A percentile compares a stretch with the other conserved stretches of the same genome.
These are phyloP conservation scores for Platerodrilus igneus DNA, from an alignment of 2,888 invertebrate genomes.

Conservation along the genomic window DNA sequence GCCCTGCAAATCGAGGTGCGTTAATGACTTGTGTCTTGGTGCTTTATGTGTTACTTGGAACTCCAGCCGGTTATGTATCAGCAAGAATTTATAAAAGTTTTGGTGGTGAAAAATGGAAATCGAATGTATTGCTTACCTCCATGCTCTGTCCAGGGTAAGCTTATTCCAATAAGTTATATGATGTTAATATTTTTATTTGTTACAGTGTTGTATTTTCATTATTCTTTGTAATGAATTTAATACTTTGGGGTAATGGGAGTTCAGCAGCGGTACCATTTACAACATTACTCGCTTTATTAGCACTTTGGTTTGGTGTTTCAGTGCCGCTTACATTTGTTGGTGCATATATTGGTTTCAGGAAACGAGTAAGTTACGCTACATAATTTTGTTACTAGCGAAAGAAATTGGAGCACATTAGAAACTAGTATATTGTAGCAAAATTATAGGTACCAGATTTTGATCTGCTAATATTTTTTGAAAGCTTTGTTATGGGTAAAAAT, in stretches of 20 bases:
- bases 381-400: too few species aligned
- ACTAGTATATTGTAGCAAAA: too few species aligned
- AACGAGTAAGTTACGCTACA: conserved; percentile 79
- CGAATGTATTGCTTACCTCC: conserved; percentile 92
- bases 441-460: too few species aligned
- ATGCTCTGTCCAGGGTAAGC: conserved; percentile 94
- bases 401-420: too few species aligned
- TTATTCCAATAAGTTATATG: conserved; percentile 6
- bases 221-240: conserved; percentile 95
- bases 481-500: too few species aligned
- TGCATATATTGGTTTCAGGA: conserved; percentile 97
- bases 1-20: conserved; percentile 97
- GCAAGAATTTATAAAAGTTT: conserved; percentile 98
- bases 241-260: conserved; percentile 93
- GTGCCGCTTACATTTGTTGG: conserved; percentile 97
- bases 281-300: conserved; percentile 87
- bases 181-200: too few species aligned
- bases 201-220: conserved; percentile 89
- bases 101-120: conserved; percentile 98
- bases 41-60: conserved; percentile 93
- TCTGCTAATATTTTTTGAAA: conserved; percentile 4
- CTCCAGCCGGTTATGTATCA: conserved; percentile 94
- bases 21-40: conserved; percentile 98
- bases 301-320: conserved; percentile 97
- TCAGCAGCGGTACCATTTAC: conserved; percentile 97